Base-by-base conservation (phyloP, 2,888 invertebrate species). In the Charanyca ferruginea region DNA sequence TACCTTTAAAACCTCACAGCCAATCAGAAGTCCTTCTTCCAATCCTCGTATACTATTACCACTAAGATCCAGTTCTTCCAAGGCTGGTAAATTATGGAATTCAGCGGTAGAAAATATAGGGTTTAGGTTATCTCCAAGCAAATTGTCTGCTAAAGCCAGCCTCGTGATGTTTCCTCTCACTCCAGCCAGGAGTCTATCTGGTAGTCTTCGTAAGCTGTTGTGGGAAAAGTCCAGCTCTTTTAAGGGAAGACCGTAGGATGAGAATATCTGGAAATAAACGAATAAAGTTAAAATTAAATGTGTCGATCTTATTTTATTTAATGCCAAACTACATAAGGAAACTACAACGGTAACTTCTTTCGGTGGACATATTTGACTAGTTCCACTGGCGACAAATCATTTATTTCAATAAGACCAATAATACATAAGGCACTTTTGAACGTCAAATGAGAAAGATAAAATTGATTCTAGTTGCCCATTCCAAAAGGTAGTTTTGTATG, bases 81-180 rank as follows among this genome's bases (percentile, higher is more conserved):
- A 93, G 68, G 97, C 96, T 4, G 96, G 96, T 71, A 98, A 92
- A 18, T 97, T 97, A 80, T 98, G 98, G 71, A 98, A 97, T 90
- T 98, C 98, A 35, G 97, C 97, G 47, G 98, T 98, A 22, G 98
- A 98, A 91, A 98, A 98, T 79, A 98, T 98, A 0, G 98, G 98
- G 92, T 98, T 98, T 32, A 98, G 93, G 83, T 98, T 98, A 88
- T 98, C 98, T 1, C 98, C 98, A 32, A 99, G 95, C n/a, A 98
- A 94, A 88, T 99, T 99, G 85, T 98, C 97, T 32, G 97, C 96
- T 59, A 99, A 91, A 18, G 96, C 96, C 44, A 98, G 89, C 81
- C 97, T 97, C 22, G 97, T 96, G 44, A 98, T 93, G 11, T 97
- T 97, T 1, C 96, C 96, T 84, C 96, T 94, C 0, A 98, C 93